Conservation (phyloP, 2,888 invertebrate species). For the Troglohyphantes excavatus region DNA sequence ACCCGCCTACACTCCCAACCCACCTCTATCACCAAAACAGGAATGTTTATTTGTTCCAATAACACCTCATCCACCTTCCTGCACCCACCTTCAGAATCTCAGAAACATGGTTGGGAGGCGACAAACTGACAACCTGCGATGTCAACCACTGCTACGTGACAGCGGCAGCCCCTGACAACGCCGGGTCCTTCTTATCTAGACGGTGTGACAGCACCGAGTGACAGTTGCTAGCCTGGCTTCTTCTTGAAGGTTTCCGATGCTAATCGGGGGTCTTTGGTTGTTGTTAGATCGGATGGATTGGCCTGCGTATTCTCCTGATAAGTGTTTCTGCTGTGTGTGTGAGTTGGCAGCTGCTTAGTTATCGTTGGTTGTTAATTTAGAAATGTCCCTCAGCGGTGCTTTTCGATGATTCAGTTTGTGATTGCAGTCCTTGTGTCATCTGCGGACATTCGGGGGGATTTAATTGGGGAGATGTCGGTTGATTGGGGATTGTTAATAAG, state of each 20-base stretch:
- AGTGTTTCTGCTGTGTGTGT: background rate
- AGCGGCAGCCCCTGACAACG: background rate
- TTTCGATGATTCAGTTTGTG: background rate
- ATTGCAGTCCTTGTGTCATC: background rate
- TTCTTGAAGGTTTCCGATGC: background rate
- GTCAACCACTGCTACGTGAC: conserved; percentile 52
- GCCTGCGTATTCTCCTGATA: background rate
- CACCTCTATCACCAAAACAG: background rate
- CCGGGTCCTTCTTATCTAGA: conserved; percentile 28
- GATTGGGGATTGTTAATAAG: background rate
- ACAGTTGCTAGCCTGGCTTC: background rate
- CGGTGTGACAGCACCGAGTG: conserved; percentile 12
- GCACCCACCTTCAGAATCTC: conserved; percentile 17
- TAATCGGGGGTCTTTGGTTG: background rate
- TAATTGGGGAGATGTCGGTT: background rate
- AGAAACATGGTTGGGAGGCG: conserved; percentile 40
- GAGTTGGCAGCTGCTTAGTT: conserved; percentile 20
- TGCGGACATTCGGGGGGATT: background rate
- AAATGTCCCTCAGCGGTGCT: conserved; percentile 8
- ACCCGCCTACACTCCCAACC: background rate
- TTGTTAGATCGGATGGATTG: background rate
- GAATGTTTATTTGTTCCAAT: background rate
- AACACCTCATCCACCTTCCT: background rate
- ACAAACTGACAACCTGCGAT: conserved; percentile 51
- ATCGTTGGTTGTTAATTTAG: conserved; percentile 23